Conservation (phyloP, 2,113 vertebrate genomes). For the Bos indicus region DNA sequence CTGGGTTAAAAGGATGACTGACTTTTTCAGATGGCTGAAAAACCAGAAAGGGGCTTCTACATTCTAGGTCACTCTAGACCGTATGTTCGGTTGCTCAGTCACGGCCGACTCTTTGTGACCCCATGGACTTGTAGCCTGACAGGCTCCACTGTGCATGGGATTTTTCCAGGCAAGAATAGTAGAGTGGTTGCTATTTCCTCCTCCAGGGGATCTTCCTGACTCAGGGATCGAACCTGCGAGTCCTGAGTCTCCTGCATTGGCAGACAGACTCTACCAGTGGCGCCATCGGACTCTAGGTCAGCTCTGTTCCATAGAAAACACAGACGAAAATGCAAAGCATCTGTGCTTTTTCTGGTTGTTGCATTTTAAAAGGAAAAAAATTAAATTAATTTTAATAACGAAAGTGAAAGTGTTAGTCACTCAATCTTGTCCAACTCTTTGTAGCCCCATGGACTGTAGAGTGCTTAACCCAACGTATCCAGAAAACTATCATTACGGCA, state of each 20-base stretch:
- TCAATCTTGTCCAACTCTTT: not conserved
- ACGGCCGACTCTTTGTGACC: not conserved
- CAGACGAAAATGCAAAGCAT: accelerated
- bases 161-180: not conserved
- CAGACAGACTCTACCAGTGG: not conserved
- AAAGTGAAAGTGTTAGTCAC: not conserved
- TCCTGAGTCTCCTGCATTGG: not conserved
- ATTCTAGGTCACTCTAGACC: not conserved
- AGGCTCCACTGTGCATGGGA: not conserved
- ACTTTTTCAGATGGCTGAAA: not conserved
- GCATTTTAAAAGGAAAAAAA: not conserved
- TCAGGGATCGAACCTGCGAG: not conserved
- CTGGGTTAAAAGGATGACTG: not conserved
- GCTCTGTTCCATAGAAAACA: not conserved
- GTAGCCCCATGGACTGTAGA: not conserved
- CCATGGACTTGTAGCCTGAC: not conserved
- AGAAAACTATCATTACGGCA: not conserved
- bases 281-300: not conserved
- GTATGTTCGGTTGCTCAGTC: not conserved
- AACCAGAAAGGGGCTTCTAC: not conserved
- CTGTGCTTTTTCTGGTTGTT: not conserved
- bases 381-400: not conserved
- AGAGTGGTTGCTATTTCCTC: not conserved
- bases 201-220: not conserved
- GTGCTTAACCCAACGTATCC: not conserved